phyloP scores from a whole-genome alignment of 1,140 invertebrate genomes.

The Liolophura sinensis region DNA sequence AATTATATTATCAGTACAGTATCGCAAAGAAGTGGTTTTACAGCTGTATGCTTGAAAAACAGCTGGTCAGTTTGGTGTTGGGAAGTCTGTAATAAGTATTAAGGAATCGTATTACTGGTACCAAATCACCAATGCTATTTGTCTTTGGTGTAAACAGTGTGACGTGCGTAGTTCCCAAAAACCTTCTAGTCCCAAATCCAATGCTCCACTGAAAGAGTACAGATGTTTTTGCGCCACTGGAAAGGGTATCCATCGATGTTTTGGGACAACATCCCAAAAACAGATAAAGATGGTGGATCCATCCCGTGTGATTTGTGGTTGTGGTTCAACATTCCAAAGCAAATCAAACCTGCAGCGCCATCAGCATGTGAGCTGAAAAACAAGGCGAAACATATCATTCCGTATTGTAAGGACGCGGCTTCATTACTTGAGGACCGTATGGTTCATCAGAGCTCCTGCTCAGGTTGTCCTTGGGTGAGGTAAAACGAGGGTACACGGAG shows the following conservation, averaged over 20 bases:
- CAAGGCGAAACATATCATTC: too few species aligned
- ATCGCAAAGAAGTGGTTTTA: too few species aligned
- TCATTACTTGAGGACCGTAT: too few species aligned
- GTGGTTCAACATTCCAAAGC: conserved; percentile 56
- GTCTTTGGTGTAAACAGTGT: conserved; percentile 4
- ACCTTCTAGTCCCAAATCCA: too few species aligned
- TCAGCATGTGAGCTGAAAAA: too few species aligned
- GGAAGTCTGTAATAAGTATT: not conserved
- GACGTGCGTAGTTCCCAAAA: not conserved
- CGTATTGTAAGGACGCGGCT: too few species aligned
- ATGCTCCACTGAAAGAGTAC: not conserved
- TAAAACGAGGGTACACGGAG: too few species aligned
- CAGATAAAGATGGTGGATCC: too few species aligned
- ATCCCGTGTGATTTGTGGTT: conserved; percentile 51
- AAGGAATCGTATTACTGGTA: conserved; percentile 1
- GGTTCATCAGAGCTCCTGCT: too few species aligned
- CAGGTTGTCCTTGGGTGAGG: too few species aligned
- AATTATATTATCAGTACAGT: not conserved
- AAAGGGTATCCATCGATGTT: conserved; percentile 23
- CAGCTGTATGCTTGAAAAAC: not conserved
- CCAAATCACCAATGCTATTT: not conserved
- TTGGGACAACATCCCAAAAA: conserved; percentile 20
- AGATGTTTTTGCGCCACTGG: conserved; percentile 10
- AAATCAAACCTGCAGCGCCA: conserved; percentile 42
- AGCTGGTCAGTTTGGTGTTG: conserved; percentile 8